Evolutionary conservation across 2,113 vertebrate species (phyloP), one percentile per base, ranked within the genome.

Genomic region (Nanorana parkeri): DNA sequence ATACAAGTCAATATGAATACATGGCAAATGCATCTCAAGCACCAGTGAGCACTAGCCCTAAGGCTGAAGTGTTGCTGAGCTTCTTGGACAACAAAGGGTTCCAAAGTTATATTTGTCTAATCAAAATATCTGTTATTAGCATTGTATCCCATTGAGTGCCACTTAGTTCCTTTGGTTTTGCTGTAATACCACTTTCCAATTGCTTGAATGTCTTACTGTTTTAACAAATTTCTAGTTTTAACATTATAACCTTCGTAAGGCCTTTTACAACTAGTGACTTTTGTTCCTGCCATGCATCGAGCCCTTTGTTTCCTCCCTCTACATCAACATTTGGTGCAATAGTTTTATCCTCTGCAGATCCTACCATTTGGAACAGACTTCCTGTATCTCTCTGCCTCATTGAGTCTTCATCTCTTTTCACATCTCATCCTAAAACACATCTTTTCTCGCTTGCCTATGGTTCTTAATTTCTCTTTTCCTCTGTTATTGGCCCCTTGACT

Each of bases 391-490:
- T 83, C 80, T 83, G 80, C 80, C 80, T 83, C 80, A 83, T 83
- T 83, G 80, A 83, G 71, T 83, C 80, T 83, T 83, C 80, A 83
- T 75, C 80, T 83, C 80, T 75, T 83, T 83, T 83, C 80, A 76
- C 80, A 83, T 83, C 80, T 83, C 80, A 83, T 83, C 80, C 80
- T 75, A 76, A 83, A 83, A 83, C 80, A 75, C 80, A 83, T 83
- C 71, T 83, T 81, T 83, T 83, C 71, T 83, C 80, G 61, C 80
- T 83, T 83, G 80, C 80, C 80, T 83, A 83, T 83, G 80, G 71
- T 83, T 83, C 71, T 83, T 83, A 83, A 83, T 83, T 81, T 83
- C 80, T 83, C 80, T 83, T 83, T 83, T 54, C 71, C 80, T 76
- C 80, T 83, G 72, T 83, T 83, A 83, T 83, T 76, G 80, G 71